These are phyloP conservation scores for Eulemur rubriventer DNA, from an alignment of 2,797 vertebrate genomes.

Conservation along the genomic window DNA sequence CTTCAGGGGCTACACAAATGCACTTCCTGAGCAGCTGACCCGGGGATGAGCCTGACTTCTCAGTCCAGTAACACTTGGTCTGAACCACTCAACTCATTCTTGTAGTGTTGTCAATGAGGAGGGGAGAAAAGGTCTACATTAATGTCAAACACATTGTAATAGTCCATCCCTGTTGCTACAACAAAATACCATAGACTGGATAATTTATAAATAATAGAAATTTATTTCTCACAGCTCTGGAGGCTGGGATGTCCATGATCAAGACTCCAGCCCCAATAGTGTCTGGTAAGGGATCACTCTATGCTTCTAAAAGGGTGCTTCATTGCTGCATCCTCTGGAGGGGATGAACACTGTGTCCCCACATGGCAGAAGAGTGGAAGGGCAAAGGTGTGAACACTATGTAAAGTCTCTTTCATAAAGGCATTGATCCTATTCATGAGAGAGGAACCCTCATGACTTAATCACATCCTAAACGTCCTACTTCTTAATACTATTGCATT, in stretches of 20 bases:
- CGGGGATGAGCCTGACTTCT: not conserved
- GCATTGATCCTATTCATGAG: not conserved
- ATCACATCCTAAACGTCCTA: not conserved
- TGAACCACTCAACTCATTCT: not conserved
- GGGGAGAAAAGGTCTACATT: not conserved
- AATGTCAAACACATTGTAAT: not conserved
- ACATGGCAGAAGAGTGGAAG: not conserved
- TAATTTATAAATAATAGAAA: not conserved
- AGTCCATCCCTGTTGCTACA: not conserved
- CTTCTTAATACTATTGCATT: not conserved
- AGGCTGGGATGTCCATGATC: not conserved
- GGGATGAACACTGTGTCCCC: not conserved
- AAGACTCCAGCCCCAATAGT: not conserved
- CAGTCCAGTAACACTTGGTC: not conserved
- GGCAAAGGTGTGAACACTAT: not conserved
- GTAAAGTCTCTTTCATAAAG: not conserved
- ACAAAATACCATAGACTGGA: not conserved
- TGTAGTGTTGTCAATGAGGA: not conserved
- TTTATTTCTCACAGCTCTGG: not conserved
- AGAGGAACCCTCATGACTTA: not conserved
- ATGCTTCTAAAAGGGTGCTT: not conserved
- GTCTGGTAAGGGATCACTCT: not conserved
- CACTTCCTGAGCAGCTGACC: not conserved
- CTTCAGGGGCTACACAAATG: not conserved
- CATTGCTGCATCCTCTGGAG: not conserved